Base-by-base conservation (phyloP, 2,888 invertebrate genomes). In the Eulithis prunata region DNA sequence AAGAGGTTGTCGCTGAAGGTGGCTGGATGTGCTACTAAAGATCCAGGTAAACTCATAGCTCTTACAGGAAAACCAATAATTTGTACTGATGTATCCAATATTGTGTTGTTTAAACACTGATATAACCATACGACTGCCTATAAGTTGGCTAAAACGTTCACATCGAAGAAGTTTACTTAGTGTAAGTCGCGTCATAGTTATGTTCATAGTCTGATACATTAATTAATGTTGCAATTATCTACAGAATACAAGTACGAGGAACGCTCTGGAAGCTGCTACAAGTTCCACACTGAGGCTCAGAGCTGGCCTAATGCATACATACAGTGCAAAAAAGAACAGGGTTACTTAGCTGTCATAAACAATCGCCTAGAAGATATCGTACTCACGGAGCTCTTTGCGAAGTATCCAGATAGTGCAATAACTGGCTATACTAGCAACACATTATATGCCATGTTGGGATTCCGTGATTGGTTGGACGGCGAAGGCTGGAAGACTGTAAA, bases 251-350 rank as follows among this genome's bases (percentile, higher is more conserved):
- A 21, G 38, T 56, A 58, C 41, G 51, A 65, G 14, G 21, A 55
- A 11, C 43, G 28, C 21, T 49, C 64, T 45, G 68, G 62, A 41
- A 64, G 59, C 55, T 64, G 59, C 49, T 65, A 59, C 59, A 66
- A 65, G 46, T 65, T 65, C 38, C 57, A 65, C 57, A 45, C 36
- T 1, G 52, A 53, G 10, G 51, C 36, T 52, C 2, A 13, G 13
- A 47, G 21, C 28, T 65, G 65, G 65, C 1, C n/a, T 1, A 38
- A 57, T 0, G 65, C 65, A 1, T 52, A 47, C 38, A 14, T 10
- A 45, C 21, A 45, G 21, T 65, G 65, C 53, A 57, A 46, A 11
- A 2, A 32, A 3, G 65, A 65, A 11, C 10, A 36, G 3, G 51
- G 46, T 7, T 53, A 65, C 14, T 38, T 65, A 10, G 47, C 65